Base-by-base conservation (phyloP, 2,888 invertebrate species). In the Eilema griseolum region DNA sequence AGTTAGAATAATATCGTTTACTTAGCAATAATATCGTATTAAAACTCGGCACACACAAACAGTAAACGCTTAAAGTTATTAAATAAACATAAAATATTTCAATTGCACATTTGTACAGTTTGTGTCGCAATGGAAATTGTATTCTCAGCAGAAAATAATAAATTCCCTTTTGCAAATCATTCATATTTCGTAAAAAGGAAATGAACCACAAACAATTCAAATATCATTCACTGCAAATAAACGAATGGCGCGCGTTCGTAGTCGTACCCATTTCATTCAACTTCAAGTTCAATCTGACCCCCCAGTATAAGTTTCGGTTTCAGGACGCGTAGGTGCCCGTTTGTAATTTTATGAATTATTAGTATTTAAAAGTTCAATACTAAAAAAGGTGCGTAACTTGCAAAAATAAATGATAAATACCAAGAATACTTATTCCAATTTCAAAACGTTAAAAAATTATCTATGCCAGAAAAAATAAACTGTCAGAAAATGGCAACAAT, bases 401-500 rank as follows among this genome's bases (percentile, higher is more conserved):
- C 52, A n/a, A 10, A n/a, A 52, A 7, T 46, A 7, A 16, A 16
- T 41, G 41, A 41, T 37, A 46, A 3, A 16, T 41, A 41, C 46
- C 3, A 37, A 37, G 20, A 0, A 20, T 46, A 16, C 31, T 31
- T 56, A 41, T 66, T 60, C 41, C 28, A 41, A 66, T 59, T 59
- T 66, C 60, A 66, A 67, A 67, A 67, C 61, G 20, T 62, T 56
- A 62, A 37, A 56, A 20, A 26, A 33, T 63, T 65, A 46, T 37
- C 41, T 46, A 60, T 28, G 37, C 8, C 20, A 57, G 65, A 57
- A 62, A 66, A 37, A 66, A 26, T 14, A 10, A 61, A 8, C 66
- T 70, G 66, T 69, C 69, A 69, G 67, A 66, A 23, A 41, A 20
- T 59, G 60, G 33, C 60, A 64, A 65, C 20, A 46, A 59, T 26